Evolutionary conservation across 2,888 invertebrate species (phyloP).

Genomic region (Helleia helle): DNA sequence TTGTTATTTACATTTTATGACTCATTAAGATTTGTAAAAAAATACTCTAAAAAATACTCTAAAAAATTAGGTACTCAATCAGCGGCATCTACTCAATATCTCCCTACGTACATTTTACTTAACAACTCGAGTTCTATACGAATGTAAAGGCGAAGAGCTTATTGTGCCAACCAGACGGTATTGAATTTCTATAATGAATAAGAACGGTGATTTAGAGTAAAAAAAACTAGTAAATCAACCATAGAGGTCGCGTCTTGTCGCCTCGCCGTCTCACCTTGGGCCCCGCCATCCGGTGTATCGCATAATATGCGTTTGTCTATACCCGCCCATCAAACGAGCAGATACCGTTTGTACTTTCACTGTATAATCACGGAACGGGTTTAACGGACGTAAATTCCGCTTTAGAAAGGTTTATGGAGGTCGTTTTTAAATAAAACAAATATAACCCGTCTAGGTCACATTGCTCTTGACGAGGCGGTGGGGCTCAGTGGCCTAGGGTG

Average conservation of each 20-base stretch:
- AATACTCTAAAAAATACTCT: no score
- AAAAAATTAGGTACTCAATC: no score
- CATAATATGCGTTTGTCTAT: conserved; percentile 28
- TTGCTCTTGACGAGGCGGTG: no score
- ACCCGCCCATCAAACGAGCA: conserved; percentile 22
- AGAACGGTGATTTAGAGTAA: conserved; percentile 50
- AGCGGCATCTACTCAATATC: background rate
- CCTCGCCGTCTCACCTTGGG: conserved; percentile 64
- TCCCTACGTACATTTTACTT: background rate
- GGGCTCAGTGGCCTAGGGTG: no score
- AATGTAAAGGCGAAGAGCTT: conserved; percentile 16
- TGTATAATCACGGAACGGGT: conserved; percentile 24
- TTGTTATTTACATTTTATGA: no score
- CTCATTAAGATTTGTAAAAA: no score
- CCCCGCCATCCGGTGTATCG: conserved; percentile 39
- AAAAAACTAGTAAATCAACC: conserved; percentile 49
- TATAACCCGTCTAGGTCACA: no score
- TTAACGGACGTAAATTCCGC: conserved; percentile 6
- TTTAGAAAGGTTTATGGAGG: background rate
- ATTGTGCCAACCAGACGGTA: conserved; percentile 48
- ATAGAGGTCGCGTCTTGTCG: conserved; percentile 50
- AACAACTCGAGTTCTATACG: no score
- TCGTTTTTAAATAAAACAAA: background rate
- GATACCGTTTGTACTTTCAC: conserved; percentile 37
- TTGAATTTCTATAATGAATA: conserved; percentile 46